These are phyloP conservation scores for Homarus gammarus DNA, from an alignment of 2,888 invertebrate species.

Conservation along the genomic window DNA sequence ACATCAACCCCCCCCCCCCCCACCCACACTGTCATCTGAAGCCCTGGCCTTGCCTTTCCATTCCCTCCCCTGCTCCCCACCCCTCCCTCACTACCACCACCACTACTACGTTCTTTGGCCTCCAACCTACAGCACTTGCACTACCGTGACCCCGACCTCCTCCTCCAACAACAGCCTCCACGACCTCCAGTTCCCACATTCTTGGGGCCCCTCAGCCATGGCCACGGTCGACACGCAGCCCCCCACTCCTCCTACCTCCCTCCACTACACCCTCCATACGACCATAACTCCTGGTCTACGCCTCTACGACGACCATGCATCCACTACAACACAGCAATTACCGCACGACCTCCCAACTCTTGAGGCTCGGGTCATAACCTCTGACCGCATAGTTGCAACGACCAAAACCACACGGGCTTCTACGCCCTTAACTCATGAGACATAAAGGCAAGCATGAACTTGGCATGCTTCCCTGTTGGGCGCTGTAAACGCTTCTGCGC, in stretches of 20 bases:
- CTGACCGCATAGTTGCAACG: neutral
- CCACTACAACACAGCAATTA: neutral
- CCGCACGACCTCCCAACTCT: neutral
- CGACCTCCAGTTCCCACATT: neutral
- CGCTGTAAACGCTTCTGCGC: too few species aligned
- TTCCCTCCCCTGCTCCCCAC: neutral
- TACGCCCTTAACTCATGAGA: too few species aligned
- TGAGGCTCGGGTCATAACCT: neutral
- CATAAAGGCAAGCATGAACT: too few species aligned
- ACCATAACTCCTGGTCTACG: neutral
- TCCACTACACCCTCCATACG: neutral
- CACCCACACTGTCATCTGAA: too few species aligned
- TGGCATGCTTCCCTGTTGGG: too few species aligned
- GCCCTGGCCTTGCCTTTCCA: too few species aligned
- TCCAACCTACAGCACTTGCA: neutral
- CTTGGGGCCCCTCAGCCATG: neutral
- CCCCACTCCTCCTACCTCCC: neutral
- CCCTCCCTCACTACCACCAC: neutral
- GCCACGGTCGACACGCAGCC: neutral
- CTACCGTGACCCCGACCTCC: neutral
- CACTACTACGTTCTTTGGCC: neutral
- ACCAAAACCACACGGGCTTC: too few species aligned
- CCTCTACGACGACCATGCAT: neutral
- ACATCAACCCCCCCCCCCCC: too few species aligned
- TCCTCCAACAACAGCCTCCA: neutral